phyloP scores from a whole-genome alignment of 2,797 vertebrate genomes.

The Borostomias antarcticus region DNA sequence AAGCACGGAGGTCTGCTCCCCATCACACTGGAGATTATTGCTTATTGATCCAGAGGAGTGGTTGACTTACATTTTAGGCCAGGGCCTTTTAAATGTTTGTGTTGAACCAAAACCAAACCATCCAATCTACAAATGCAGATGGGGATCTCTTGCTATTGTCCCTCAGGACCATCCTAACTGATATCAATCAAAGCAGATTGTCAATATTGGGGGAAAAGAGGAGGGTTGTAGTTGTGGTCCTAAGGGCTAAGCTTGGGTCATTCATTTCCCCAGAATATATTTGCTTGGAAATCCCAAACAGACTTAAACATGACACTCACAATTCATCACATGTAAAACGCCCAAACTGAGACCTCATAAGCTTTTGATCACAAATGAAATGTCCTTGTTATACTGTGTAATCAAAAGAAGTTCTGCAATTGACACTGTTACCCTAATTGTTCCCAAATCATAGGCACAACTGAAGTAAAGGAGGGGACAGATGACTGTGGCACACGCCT shows the following conservation, averaged over 20 bases:
- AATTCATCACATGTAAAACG: too few species aligned
- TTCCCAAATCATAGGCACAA: neutral
- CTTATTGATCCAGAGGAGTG: constrained; percentile 61
- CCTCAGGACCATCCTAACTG: neutral
- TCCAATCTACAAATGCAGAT: constrained; percentile 43
- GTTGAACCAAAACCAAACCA: constrained; percentile 32
- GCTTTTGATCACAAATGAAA: too few species aligned
- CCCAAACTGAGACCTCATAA: too few species aligned
- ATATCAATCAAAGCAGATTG: constrained; percentile 21
- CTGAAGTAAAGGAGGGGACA: constrained; percentile 11
- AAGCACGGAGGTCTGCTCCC: constrained; percentile 41
- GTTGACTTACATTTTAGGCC: constrained; percentile 32
- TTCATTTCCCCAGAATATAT: neutral
- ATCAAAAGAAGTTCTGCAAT: neutral
- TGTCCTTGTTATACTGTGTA: too few species aligned
- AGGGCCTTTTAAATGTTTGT: constrained; percentile 37
- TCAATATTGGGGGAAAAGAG: constrained; percentile 9
- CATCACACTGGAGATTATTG: constrained; percentile 57
- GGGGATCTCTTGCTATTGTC: neutral
- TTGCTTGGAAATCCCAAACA: too few species aligned
- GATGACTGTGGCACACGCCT: constrained; percentile 19
- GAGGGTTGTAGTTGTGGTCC: too few species aligned
- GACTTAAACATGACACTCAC: neutral
- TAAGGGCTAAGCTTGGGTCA: too few species aligned
- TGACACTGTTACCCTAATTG: neutral